phyloP scores from a whole-genome alignment of 2,797 vertebrate species.

The Parotocinclus haroldoi region DNA sequence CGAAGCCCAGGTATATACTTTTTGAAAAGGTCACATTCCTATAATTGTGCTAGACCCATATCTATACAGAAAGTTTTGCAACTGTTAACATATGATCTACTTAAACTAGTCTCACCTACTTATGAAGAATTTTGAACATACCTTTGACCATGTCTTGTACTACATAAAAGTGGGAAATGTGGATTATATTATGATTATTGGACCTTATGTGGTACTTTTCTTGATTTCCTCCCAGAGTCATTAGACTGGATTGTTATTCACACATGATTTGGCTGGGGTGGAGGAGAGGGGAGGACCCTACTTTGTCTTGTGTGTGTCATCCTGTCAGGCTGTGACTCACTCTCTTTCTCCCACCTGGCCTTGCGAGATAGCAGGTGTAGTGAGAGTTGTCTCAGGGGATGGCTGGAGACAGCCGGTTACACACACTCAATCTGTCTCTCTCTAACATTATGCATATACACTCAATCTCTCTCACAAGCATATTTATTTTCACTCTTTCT shows the following conservation, averaged over 20 bases:
- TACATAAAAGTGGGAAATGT: background rate
- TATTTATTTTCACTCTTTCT: no score
- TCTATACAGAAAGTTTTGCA: no score
- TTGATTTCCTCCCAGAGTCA: slow-evolving; percentile 38
- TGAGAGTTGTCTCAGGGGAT: slow-evolving; percentile 36
- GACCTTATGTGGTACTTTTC: background rate
- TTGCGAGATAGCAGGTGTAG: slow-evolving; percentile 45
- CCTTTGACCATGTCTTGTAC: no score
- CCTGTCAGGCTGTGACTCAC: slow-evolving; percentile 49
- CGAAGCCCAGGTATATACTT: no score
- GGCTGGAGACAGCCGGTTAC: slow-evolving; percentile 28
- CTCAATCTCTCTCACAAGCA: slow-evolving; percentile 6
- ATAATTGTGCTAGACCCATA: no score
- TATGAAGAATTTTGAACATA: no score
- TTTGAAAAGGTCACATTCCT: no score
- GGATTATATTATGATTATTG: background rate
- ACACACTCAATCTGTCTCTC: slow-evolving; percentile 12
- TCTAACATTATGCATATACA: background rate
- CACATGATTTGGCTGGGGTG: slow-evolving; percentile 45
- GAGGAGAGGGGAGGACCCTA: slow-evolving; percentile 48
- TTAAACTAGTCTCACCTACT: no score
- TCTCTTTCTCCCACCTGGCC: slow-evolving; percentile 52
- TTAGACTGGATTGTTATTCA: slow-evolving; percentile 45
- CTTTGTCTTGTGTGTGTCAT: slow-evolving; percentile 51
- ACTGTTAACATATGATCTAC: no score